Percentiles rank a stretch among this genome's conserved stretches.
phyloP scores from a whole-genome alignment of 2,113 vertebrate genomes.

The Cyprinus carpio region DNA sequence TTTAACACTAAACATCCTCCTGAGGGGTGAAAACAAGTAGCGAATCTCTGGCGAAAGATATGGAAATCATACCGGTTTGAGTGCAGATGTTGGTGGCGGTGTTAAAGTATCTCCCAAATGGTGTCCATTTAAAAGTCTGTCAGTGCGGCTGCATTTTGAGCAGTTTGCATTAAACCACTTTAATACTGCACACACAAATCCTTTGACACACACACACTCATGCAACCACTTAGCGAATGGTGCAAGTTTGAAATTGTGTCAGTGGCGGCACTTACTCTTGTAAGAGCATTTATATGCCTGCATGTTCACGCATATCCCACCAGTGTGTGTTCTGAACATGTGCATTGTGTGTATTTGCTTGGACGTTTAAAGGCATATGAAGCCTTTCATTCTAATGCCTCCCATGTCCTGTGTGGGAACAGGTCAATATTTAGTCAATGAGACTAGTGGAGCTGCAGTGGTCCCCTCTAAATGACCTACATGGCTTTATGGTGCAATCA shows the following conservation, averaged over 20 bases:
- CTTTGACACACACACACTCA: neutral
- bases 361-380: slow-evolving; percentile 41
- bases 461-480: slow-evolving; percentile 61
- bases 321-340: neutral
- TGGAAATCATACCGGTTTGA: slow-evolving; percentile 3
- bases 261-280: neutral
- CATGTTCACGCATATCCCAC: neutral
- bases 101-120: slow-evolving; percentile 31
- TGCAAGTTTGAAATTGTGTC: slow-evolving; percentile 14
- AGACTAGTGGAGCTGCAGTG: slow-evolving; percentile 22
- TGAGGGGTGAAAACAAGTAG: neutral
- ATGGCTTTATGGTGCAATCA: slow-evolving; percentile 55
- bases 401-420: slow-evolving; percentile 18
- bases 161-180: slow-evolving; percentile 32
- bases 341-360: slow-evolving; percentile 11
- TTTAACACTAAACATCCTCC: neutral
- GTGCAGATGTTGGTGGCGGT: slow-evolving; percentile 16
- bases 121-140: slow-evolving; percentile 29
- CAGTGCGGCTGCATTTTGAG: neutral
- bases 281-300: slow-evolving; percentile 22
- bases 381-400: slow-evolving; percentile 48
- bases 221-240: neutral
- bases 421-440: slow-evolving; percentile 61
- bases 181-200: slow-evolving; percentile 31
- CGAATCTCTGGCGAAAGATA: neutral